These are phyloP conservation scores for Sprattus sprattus DNA, from an alignment of 2,113 vertebrate species.

Conservation along the genomic window DNA sequence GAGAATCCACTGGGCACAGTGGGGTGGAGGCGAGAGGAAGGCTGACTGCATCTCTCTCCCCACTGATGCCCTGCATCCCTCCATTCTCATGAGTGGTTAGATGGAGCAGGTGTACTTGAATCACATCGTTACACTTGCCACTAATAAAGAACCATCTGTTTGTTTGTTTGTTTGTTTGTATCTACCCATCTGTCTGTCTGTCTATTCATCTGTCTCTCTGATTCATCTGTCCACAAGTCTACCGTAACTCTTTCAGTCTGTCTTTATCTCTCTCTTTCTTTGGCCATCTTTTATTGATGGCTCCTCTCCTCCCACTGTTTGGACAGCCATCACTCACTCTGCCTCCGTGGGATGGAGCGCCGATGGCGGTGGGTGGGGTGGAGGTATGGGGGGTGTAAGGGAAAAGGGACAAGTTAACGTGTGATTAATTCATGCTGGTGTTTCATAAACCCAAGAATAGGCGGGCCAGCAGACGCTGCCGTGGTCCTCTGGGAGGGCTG, in stretches of 20 bases:
- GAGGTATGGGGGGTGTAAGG: neutral
- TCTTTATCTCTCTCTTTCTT: neutral
- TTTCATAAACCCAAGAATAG: slow-evolving; percentile 2
- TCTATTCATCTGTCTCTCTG: neutral
- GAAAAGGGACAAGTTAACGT: neutral
- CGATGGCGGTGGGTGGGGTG: neutral
- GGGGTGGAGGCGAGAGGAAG: neutral
- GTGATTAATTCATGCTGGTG: neutral
- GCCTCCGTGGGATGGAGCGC: neutral
- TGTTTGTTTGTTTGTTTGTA: neutral
- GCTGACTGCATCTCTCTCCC: too few relatives aligned
- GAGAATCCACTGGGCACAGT: too few relatives aligned
- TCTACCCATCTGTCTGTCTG: neutral
- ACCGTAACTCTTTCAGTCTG: neutral
- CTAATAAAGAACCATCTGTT: neutral
- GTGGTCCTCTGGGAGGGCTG: neutral
- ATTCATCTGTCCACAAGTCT: neutral
- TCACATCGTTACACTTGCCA: neutral
- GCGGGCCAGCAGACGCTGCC: neutral
- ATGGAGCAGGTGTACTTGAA: neutral
- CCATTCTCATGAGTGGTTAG: neutral
- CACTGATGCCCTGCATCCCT: neutral
- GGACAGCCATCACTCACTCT: slow-evolving; percentile 4
- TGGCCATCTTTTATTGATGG: slow-evolving; percentile 20
- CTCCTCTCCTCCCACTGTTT: slow-evolving; percentile 6